Evolutionary conservation across 2,113 vertebrate genomes (phyloP).

Genomic region (Coregonus clupeaformis): DNA sequence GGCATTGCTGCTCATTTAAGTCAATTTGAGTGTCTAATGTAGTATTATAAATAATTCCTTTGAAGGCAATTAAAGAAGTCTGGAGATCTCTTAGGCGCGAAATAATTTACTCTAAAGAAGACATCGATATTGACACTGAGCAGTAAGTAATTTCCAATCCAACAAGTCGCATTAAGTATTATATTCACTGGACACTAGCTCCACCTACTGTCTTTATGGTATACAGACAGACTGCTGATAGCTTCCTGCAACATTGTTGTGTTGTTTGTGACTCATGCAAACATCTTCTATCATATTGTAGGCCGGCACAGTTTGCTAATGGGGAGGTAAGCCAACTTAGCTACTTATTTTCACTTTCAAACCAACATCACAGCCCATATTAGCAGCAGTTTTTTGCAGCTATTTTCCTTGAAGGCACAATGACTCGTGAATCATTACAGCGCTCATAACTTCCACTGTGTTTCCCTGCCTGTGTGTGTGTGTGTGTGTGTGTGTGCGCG

Average conservation of each 20-base stretch:
- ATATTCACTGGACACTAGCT: background rate
- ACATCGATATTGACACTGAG: background rate
- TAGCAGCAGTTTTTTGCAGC: no score
- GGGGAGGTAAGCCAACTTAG: background rate
- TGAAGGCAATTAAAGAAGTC: background rate
- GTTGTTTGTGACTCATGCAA: background rate
- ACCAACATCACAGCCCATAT: background rate
- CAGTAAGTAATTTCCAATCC: background rate
- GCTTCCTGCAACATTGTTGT: background rate
- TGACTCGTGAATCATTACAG: no score
- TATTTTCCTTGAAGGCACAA: background rate
- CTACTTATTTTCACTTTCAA: background rate
- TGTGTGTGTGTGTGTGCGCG: background rate
- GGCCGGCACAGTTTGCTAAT: background rate
- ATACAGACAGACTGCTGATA: background rate
- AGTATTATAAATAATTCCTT: background rate
- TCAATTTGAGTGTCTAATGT: background rate
- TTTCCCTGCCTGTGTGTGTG: background rate
- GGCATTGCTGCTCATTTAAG: background rate
- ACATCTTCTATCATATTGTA: background rate
- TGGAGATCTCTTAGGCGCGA: background rate
- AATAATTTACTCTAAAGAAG: background rate
- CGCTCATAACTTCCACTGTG: no score
- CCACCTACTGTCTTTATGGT: background rate
- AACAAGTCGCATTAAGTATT: background rate